Base-by-base conservation (phyloP, 2,888 invertebrate genomes). In the Congeria kusceri region DNA sequence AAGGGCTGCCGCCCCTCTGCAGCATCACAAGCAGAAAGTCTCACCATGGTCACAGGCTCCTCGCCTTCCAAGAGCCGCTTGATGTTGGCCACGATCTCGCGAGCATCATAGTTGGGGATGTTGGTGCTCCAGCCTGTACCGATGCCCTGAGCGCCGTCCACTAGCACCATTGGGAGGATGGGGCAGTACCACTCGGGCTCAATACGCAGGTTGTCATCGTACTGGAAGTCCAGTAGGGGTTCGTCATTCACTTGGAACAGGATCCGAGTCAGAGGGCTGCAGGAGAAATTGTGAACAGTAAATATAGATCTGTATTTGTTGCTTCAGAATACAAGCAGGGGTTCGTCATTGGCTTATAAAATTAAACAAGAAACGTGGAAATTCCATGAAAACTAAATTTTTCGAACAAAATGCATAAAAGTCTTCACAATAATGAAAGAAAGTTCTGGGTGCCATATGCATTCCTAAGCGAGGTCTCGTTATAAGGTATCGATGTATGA, bases 61-160 rank as follows among this genome's bases (percentile, higher is more conserved):
- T 84, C 77, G 0, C 96, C 97, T 47, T 96, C 95, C 83, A 99
- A 94, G 96, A 99, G 95, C 13, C 95, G 91, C 68, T 92, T 93
- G 27, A 99, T 92, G 93, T 98, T 98, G 15, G 94, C 94, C 3
- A 98, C 96, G 67, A 99, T 95, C 77, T 99, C 98, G 67, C 98
- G 94, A 0, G 99, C 98, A 94, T 99, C 98, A 92, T 97, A 98
- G 94, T 99, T 99, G 3, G 98, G 97, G 89, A 99, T 97, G 93
- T 97, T 98, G 0, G 99, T 99, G 94, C 97, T 97, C 99, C 99
- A 99, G 23, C 99, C 99, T 0, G 99, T 99, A 62, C 99, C 99
- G 89, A 99, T 99, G 84, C 98, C 99, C 81, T 99, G 98, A 0
- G 98, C 97, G 0, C 99, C 99, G 92, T 99, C 99, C 0, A 99